Conservation (phyloP, 2,797 vertebrate genomes). For the Helicolenus hilgendorfi region DNA sequence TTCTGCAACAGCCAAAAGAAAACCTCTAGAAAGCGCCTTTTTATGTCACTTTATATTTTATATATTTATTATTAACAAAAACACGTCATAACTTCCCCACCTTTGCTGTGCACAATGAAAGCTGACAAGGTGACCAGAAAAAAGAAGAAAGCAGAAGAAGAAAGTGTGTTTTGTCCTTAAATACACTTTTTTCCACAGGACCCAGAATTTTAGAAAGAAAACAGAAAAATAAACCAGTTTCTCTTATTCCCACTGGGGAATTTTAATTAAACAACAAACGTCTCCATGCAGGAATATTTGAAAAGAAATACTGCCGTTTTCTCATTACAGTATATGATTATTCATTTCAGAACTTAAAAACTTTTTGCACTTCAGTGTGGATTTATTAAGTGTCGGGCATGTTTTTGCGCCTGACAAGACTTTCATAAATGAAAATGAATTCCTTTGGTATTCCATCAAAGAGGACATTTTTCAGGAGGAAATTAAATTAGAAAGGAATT, state of each 20-base stretch:
- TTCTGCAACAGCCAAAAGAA: background rate
- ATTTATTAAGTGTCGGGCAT: slow-evolving; percentile 1
- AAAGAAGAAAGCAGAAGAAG: background rate
- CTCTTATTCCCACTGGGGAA: slow-evolving; percentile 7
- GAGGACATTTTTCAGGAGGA: background rate
- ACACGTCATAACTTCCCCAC: background rate
- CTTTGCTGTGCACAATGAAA: background rate
- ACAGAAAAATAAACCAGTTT: slow-evolving; percentile 14
- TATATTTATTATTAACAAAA: background rate
- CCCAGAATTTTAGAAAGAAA: background rate
- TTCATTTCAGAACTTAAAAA: slow-evolving; percentile 5
- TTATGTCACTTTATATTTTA: background rate
- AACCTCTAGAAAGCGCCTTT: background rate
- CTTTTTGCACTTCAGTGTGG: background rate
- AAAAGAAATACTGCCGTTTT: slow-evolving; percentile 1
- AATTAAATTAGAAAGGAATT: background rate
- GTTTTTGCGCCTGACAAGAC: background rate
- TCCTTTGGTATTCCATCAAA: slow-evolving; percentile 17
- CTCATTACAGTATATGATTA: background rate
- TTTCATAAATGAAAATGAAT: background rate
- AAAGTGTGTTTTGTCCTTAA: background rate
- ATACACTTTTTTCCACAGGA: background rate
- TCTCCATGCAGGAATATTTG: background rate
- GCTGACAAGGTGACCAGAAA: background rate
- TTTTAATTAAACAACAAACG: slow-evolving; percentile 45